These are phyloP conservation scores for Hirtodrosophila cameraria DNA, from an alignment of 2,888 invertebrate genomes.

Conservation along the genomic window DNA sequence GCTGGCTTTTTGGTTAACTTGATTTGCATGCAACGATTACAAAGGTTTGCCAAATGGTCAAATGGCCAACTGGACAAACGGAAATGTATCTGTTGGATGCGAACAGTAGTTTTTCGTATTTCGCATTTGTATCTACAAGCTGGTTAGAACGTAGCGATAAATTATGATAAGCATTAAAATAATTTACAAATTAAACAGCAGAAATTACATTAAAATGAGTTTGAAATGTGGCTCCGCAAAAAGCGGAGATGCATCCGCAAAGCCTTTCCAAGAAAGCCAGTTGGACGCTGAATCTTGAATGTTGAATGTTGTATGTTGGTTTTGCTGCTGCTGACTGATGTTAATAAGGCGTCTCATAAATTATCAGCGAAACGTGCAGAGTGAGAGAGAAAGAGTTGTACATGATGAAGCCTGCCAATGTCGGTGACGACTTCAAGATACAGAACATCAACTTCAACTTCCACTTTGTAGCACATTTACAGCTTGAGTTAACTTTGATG, in stretches of 20 bases:
- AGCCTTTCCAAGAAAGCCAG: slow-evolving; percentile 72
- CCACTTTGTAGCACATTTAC: too few relatives aligned
- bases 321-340: slow-evolving; percentile 65
- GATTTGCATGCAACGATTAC: slow-evolving; percentile 61
- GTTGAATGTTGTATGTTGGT: slow-evolving; percentile 20
- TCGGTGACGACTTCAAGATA: slow-evolving; percentile 18
- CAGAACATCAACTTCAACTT: slow-evolving; percentile 6
- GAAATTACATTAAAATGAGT: slow-evolving; percentile 74
- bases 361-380: slow-evolving; percentile 76
- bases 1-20: slow-evolving; percentile 10
- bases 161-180: slow-evolving; percentile 77
- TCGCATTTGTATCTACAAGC: not conserved
- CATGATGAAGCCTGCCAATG: slow-evolving; percentile 44
- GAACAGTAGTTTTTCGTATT: not conserved
- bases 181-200: slow-evolving; percentile 80
- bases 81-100: slow-evolving; percentile 15
- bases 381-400: slow-evolving; percentile 17
- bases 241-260: slow-evolving; percentile 61
- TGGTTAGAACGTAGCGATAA: slow-evolving; percentile 41
- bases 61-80: not conserved
- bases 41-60: too few relatives aligned
- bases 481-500: too few relatives aligned
- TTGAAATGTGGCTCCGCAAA: slow-evolving; percentile 34
- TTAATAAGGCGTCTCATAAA: slow-evolving; percentile 82
- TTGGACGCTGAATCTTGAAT: slow-evolving; percentile 20